Base-by-base conservation (phyloP, 2,113 vertebrate species). In the Forbesichthys agassizii region DNA sequence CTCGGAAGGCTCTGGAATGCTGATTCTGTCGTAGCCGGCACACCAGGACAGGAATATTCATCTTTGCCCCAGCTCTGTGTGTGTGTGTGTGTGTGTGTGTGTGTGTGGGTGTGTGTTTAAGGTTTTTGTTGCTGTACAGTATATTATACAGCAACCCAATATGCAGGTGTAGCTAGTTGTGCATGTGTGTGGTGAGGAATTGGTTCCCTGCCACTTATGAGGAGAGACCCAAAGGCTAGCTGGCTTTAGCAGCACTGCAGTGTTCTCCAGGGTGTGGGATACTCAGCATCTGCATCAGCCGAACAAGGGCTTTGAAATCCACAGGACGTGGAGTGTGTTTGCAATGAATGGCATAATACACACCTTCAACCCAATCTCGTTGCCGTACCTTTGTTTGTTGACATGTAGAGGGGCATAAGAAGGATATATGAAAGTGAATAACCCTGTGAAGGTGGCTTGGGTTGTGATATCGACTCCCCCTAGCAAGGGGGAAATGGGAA, bases 221-320 rank as follows among this genome's bases (percentile, higher is more conserved):
- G 62, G 68, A 64, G 48, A 27, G 47, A 55, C 69, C 86, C 47
- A 56, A 65, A 80, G 73, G 73, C 46, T 47, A 74, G 70, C 75
- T 81, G 74, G 81, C 79, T 79, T 61, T 57, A 76, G 65, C 70
- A 73, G 47, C 74, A 49, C 61, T 58, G 68, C 53, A 77, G 61
- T 77, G 73, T 84, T 76, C 69, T 82, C 61, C 77, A 74, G 74
- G 48, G 56, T 73, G 69, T 56, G 73, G 68, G 73, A 33, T 73
- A 87, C 81, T 86, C 87, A 87, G 87, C 84, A 87, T 73, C 82
- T 85, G 82, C 80, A 80, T 86, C 48, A 71, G 69, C 61, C 78
- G 78, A 62, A 77, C 10, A 52, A 71, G 67, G 71, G 76, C 68
- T 77, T 65, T 78, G 48, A 84, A 82, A 51, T 64, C 74, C 55